phyloP scores from a whole-genome alignment of 2,113 vertebrate species.

The Chloroceryle aenea region DNA sequence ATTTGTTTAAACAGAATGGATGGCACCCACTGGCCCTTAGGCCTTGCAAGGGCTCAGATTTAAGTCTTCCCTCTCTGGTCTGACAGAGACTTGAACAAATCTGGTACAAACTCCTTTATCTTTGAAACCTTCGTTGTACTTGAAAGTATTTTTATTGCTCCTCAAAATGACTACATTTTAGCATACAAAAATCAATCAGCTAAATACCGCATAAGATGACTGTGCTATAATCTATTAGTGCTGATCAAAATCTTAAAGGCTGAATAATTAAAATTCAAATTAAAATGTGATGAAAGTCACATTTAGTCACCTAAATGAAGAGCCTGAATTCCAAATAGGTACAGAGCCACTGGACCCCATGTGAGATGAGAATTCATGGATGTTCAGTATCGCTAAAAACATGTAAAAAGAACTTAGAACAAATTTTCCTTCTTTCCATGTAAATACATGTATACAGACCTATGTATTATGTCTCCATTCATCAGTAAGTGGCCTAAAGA shows the following conservation, averaged over 20 bases:
- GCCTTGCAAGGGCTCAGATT: not conserved
- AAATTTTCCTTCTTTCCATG: not conserved
- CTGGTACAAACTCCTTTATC: not conserved
- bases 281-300: slow-evolving; percentile 65
- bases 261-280: slow-evolving; percentile 68
- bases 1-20: not conserved
- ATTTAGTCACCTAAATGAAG: slow-evolving; percentile 45
- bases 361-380: not conserved
- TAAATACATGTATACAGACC: not conserved
- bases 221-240: slow-evolving; percentile 55
- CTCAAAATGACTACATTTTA: slow-evolving; percentile 41
- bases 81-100: not conserved
- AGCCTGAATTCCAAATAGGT: slow-evolving; percentile 44
- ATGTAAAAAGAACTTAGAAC: not conserved
- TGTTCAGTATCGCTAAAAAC: not conserved
- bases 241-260: slow-evolving; percentile 68
- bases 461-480: not conserved
- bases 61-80: not conserved
- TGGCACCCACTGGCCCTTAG: not conserved
- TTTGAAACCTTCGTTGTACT: not conserved
- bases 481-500: not conserved
- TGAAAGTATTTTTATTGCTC: slow-evolving; percentile 33
- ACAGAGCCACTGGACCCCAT: not conserved
- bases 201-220: slow-evolving; percentile 49
- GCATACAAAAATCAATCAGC: slow-evolving; percentile 56